phyloP scores from a whole-genome alignment of 1,140 invertebrate genomes.

The Geopemphigus sp. region DNA sequence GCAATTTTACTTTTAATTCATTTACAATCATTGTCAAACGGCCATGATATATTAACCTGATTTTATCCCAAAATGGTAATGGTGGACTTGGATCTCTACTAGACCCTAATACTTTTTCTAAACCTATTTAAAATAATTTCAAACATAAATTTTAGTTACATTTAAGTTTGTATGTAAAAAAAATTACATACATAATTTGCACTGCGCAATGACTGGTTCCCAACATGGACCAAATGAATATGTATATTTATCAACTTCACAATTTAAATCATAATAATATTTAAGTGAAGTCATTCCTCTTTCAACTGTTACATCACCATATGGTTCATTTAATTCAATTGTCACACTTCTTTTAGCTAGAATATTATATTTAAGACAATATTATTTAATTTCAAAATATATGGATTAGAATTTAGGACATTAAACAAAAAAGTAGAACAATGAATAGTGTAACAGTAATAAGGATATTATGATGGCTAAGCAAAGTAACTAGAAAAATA shows the following conservation, averaged over 20 bases:
- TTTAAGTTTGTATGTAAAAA: not conserved
- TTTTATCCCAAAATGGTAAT: conserved; percentile 97
- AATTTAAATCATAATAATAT: conserved; percentile 97
- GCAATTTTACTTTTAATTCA: conserved; percentile 82
- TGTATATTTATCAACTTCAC: conserved; percentile 81
- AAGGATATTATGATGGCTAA: too few species aligned
- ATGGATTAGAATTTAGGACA: too few species aligned
- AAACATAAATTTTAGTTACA: not conserved
- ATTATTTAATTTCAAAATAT: not conserved
- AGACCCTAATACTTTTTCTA: conserved; percentile 79
- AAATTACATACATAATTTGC: conserved; percentile 77
- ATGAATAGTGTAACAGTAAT: too few species aligned
- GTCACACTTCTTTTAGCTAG: conserved; percentile 68
- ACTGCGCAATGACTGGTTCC: conserved; percentile 96
- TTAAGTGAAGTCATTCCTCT: conserved; percentile 92
- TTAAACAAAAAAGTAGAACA: too few species aligned
- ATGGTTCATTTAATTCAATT: conserved; percentile 73
- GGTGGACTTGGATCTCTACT: conserved; percentile 91
- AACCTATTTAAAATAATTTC: conserved; percentile 59
- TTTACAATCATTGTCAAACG: conserved; percentile 81
- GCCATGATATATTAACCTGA: conserved; percentile 88
- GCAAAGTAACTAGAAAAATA: too few species aligned
- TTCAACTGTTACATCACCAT: conserved; percentile 70
- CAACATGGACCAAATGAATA: conserved; percentile 97
- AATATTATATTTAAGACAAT: conserved; percentile 42